Evolutionary conservation across 1,140 invertebrate species (phyloP).

Genomic region (Tyrophagus putrescentiae): DNA sequence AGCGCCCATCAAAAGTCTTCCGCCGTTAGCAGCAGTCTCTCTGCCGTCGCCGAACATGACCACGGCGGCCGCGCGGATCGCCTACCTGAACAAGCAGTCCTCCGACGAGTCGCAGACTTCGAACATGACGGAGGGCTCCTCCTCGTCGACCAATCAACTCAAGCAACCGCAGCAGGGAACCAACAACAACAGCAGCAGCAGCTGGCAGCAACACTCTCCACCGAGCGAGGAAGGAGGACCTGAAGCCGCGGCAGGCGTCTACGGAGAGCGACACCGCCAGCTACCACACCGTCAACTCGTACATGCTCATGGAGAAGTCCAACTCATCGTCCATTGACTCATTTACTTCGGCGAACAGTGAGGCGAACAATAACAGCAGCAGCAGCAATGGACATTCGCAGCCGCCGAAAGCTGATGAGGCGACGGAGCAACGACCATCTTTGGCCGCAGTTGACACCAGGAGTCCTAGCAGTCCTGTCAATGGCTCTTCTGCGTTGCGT

Average conservation of each 20-base stretch:
- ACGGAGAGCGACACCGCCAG: constrained; percentile 17
- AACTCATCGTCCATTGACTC: constrained; percentile 18
- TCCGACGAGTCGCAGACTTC: neutral
- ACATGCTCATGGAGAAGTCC: neutral
- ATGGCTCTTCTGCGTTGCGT: too few relatives aligned
- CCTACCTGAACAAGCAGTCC: neutral
- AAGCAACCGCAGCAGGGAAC: too few relatives aligned
- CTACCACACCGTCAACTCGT: constrained; percentile 14
- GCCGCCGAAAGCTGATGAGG: too few relatives aligned
- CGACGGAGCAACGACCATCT: too few relatives aligned
- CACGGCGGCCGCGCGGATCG: neutral
- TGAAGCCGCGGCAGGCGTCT: constrained; percentile 7
- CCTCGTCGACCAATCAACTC: neutral
- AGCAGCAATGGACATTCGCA: constrained; percentile 1
- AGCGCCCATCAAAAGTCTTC: neutral
- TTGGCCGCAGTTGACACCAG: too few relatives aligned
- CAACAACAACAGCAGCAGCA: neutral
- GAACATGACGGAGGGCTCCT: neutral
- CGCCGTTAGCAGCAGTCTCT: too few relatives aligned
- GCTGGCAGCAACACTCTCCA: neutral
- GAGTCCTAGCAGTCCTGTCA: too few relatives aligned
- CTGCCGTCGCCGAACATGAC: too few relatives aligned
- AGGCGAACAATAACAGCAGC: neutral
- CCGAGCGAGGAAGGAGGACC: neutral
- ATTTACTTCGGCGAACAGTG: constrained; percentile 12